phyloP scores from a whole-genome alignment of 2,888 invertebrate species.

The Leucophora obtusa region DNA sequence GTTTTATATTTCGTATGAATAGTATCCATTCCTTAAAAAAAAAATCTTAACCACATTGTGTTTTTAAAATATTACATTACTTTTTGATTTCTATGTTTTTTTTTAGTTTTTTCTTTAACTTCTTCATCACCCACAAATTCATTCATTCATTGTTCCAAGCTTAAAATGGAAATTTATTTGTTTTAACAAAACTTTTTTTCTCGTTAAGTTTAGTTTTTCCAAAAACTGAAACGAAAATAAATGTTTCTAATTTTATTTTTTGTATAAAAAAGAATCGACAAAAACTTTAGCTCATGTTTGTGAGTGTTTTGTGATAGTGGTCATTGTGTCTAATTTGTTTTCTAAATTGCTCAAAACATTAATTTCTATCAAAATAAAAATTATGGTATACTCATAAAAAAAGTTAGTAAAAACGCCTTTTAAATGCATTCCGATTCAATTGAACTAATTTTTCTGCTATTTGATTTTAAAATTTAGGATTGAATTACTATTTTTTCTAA shows the following conservation, averaged over 20 bases:
- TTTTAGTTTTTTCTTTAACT: neutral
- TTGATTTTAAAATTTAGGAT: too few relatives aligned
- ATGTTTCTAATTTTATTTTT: neutral
- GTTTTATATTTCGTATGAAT: slow-evolving; percentile 28
- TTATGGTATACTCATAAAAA: too few relatives aligned
- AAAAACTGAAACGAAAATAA: neutral
- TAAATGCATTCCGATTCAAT: too few relatives aligned
- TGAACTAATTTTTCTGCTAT: too few relatives aligned
- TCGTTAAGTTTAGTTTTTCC: slow-evolving; percentile 13
- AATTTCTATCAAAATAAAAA: slow-evolving; percentile 40
- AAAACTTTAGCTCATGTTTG: slow-evolving; percentile 11
- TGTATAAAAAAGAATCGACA: neutral
- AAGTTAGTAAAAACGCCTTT: too few relatives aligned
- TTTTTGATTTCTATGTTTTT: slow-evolving; percentile 39
- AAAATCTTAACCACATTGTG: slow-evolving; percentile 32
- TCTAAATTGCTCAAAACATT: slow-evolving; percentile 58
- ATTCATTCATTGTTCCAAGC: slow-evolving; percentile 24
- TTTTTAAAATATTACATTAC: slow-evolving; percentile 48
- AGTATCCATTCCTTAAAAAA: slow-evolving; percentile 8
- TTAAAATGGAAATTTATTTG: slow-evolving; percentile 55
- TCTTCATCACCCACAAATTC: neutral
- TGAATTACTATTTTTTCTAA: too few relatives aligned
- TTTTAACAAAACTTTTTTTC: slow-evolving; percentile 46
- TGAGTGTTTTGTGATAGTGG: slow-evolving; percentile 14
- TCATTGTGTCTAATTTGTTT: slow-evolving; percentile 53